Conservation (phyloP, 2,888 invertebrate genomes). For the Amiota minor region DNA sequence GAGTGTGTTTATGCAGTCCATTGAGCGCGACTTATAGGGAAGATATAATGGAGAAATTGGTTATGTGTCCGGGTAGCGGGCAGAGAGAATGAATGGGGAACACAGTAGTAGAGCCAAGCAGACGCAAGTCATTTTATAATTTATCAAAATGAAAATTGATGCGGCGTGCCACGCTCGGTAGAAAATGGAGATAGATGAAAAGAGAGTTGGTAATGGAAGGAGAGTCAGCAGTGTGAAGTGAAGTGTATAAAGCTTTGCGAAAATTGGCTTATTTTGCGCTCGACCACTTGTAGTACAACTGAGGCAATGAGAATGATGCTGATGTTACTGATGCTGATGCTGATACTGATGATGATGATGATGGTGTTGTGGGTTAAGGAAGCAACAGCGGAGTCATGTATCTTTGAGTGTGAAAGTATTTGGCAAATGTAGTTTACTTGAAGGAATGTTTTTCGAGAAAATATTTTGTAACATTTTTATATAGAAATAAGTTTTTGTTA, state of each 20-base stretch:
- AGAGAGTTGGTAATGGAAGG: neutral
- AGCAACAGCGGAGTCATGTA: neutral
- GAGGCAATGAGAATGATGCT: neutral
- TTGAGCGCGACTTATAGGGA: conserved; percentile 5
- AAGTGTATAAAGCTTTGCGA: neutral
- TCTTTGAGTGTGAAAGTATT: neutral
- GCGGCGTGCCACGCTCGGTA: conserved; percentile 29
- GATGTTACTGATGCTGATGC: neutral
- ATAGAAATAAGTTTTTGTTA: conserved; percentile 48
- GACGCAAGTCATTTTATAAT: conserved; percentile 57
- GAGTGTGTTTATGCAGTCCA: conserved; percentile 19
- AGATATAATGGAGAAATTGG: neutral
- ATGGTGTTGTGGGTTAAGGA: neutral
- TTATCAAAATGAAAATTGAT: conserved; percentile 68
- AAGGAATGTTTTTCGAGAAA: too few relatives aligned
- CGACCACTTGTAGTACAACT: too few relatives aligned
- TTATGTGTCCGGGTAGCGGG: neutral
- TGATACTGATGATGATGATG: too few relatives aligned
- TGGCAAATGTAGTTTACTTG: neutral
- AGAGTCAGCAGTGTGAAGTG: neutral
- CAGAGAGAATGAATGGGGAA: neutral
- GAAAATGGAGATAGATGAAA: neutral
- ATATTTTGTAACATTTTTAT: conserved; percentile 37
- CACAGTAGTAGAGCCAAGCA: conserved; percentile 28
- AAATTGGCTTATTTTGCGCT: conserved; percentile 5